Conservation (phyloP, 2,113 vertebrate genomes). For the Rhegmatorhina hoffmannsi region DNA sequence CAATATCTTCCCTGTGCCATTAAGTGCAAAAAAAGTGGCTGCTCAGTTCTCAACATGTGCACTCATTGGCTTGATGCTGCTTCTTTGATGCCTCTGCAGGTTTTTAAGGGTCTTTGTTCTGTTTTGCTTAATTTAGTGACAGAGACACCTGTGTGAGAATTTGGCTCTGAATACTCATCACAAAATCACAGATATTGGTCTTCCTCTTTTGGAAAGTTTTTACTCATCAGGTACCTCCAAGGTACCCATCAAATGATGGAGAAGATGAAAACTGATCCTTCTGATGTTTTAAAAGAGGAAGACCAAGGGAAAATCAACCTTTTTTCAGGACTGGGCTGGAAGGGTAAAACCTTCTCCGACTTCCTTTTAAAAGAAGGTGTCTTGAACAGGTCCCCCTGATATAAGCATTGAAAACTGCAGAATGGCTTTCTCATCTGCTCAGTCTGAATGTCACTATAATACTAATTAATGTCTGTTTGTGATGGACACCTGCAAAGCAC, state of each 20-base stretch:
- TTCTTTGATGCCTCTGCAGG: background rate
- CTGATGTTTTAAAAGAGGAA: background rate
- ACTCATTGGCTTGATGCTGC: background rate
- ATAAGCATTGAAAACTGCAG: background rate
- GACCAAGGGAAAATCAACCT: background rate
- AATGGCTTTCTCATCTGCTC: background rate
- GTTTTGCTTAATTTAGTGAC: background rate
- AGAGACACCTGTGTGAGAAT: background rate
- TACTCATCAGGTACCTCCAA: background rate
- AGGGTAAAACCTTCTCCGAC: background rate
- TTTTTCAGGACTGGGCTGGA: background rate
- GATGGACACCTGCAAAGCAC: background rate
- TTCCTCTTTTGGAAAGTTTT: background rate
- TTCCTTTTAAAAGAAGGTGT: background rate
- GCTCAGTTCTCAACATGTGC: background rate
- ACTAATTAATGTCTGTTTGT: background rate
- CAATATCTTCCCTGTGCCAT: background rate
- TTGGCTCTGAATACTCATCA: background rate
- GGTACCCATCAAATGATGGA: background rate
- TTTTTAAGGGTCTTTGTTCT: background rate
- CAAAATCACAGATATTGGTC: background rate
- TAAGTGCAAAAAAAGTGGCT: background rate
- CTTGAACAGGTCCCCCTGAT: background rate
- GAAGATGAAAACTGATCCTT: background rate
- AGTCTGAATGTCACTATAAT: background rate